Conservation (phyloP, 2,113 vertebrate species). For the Poecile atricapillus region DNA sequence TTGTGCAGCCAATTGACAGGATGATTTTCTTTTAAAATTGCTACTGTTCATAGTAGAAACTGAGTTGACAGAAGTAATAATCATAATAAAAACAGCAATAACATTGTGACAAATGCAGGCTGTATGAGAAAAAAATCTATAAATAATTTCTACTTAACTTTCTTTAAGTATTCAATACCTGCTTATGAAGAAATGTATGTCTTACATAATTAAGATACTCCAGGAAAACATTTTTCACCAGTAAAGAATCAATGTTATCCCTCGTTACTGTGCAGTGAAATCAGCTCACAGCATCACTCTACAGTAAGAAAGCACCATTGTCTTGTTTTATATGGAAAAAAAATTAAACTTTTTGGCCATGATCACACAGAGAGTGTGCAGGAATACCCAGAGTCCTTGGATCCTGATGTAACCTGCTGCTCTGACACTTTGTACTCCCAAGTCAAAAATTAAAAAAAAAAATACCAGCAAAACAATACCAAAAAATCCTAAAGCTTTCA, state of each 20-base stretch:
- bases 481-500: not conserved
- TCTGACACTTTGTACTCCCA: not conserved
- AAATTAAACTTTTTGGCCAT: not conserved
- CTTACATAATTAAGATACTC: not conserved
- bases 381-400: not conserved
- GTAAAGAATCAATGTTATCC: not conserved
- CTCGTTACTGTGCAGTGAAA: not conserved
- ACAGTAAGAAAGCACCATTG: not conserved
- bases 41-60: not conserved
- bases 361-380: not conserved
- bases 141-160: not conserved
- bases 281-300: not conserved
- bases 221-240: not conserved
- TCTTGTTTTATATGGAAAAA: not conserved
- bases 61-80: not conserved
- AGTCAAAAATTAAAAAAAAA: not conserved
- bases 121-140: not conserved
- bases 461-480: not conserved
- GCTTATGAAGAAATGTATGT: not conserved
- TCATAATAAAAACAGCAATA: not conserved
- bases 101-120: not conserved
- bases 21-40: not conserved
- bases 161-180: not conserved
- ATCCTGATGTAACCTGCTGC: fast-evolving
- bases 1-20: not conserved